Percentiles rank a stretch among this genome's conserved stretches.
phyloP scores from a whole-genome alignment of 1,140 invertebrate species.

The Scylla paramamosain region DNA sequence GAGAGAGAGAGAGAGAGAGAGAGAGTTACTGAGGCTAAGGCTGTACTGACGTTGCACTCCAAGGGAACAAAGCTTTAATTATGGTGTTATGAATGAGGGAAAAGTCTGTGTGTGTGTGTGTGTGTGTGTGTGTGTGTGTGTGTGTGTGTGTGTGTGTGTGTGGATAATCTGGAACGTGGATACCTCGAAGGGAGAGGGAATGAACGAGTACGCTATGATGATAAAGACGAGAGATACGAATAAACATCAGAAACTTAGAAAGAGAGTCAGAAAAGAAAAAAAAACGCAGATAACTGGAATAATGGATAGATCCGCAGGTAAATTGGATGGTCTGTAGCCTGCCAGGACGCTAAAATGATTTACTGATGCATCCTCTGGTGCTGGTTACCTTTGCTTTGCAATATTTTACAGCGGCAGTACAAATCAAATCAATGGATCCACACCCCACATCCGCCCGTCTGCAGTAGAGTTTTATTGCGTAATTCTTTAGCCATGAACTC shows the following conservation, averaged over 20 bases:
- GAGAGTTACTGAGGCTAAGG: not conserved
- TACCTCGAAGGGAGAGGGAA: not conserved
- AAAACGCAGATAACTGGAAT: not conserved
- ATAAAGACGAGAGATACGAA: not conserved
- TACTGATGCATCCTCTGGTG: not conserved
- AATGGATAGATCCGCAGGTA: not conserved
- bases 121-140: constrained; percentile 27
- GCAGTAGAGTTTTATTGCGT: no score
- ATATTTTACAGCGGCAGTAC: not conserved
- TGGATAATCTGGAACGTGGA: not conserved
- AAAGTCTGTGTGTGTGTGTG: not conserved
- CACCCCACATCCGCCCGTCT: no score
- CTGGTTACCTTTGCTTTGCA: not conserved
- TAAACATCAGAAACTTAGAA: not conserved
- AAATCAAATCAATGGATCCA: no score
- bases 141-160: constrained; percentile 8
- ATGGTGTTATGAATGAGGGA: not conserved
- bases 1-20: constrained; percentile 27
- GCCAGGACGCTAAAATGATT: not conserved
- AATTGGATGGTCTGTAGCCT: not conserved
- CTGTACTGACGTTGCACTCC: not conserved
- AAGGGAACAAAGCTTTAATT: not conserved
- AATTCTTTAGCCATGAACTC: no score
- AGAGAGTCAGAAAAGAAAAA: no score
- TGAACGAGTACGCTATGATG: not conserved